Evolutionary conservation across 2,888 invertebrate genomes (phyloP).

Genomic region (Caenorhabditis sp.): DNA sequence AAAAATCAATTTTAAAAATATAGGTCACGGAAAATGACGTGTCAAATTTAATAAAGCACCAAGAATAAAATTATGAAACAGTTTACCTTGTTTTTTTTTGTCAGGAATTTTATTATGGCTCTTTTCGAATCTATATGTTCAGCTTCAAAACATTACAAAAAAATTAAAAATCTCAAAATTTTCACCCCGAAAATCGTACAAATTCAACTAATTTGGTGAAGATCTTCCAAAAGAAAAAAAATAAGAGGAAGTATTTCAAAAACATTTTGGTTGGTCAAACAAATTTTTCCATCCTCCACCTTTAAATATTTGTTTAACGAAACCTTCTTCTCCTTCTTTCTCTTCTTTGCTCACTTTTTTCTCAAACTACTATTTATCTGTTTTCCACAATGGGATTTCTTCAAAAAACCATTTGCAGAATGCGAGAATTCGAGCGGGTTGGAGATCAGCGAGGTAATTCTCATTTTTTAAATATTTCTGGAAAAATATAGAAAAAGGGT

Average conservation of each 20-base stretch:
- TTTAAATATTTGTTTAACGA: neutral
- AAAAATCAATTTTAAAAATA: too few relatives aligned
- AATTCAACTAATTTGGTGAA: neutral
- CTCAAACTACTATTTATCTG: too few relatives aligned
- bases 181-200: too few relatives aligned
- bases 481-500: neutral
- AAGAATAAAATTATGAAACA: too few relatives aligned
- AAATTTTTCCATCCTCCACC: neutral
- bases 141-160: too few relatives aligned
- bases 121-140: too few relatives aligned
- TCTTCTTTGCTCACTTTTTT: neutral
- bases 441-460: neutral
- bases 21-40: too few relatives aligned
- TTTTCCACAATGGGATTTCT: neutral
- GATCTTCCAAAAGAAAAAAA: neutral
- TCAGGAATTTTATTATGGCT: too few relatives aligned
- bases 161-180: too few relatives aligned
- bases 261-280: neutral
- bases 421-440: neutral
- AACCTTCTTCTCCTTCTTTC: neutral
- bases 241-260: neutral
- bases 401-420: slow-evolving; percentile 1
- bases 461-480: too few relatives aligned
- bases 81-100: too few relatives aligned
- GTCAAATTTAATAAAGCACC: too few relatives aligned